Evolutionary conservation across 2,888 invertebrate species (phyloP), one percentile per base, ranked within the genome.

Genomic region (Ischnus inquisitorius): DNA sequence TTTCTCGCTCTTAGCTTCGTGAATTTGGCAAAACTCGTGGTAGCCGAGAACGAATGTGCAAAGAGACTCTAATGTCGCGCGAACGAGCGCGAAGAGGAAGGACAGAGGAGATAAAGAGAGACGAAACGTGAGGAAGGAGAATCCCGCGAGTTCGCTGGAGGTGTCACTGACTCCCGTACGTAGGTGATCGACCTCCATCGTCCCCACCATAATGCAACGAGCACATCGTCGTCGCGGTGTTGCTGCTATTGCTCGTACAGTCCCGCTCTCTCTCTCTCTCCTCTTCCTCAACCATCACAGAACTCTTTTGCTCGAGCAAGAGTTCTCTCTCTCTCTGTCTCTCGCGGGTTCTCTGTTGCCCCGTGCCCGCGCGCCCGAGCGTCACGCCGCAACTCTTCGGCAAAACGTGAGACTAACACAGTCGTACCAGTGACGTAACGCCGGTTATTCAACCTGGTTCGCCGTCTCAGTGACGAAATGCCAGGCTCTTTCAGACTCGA

Each of bases 131-230:
- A 79, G 74, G 78, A 65, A 82, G 85, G 80, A 80, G 85, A 86
- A 87, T 88, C 87, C 87, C 88, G 84, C 83, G 88, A 75, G 82
- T 71, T 75, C 75, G 82, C 71, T 75, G 75, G 69, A 92, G 92
- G 93, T 93, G 93, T 93, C 93, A 93, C 93, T 93, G 93, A 93
- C 93, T 93, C 92, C 91, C 90, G 92, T 90, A 89, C 93, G 91
- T 93, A 93, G 93, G 93, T 93, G 93, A 93, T 93, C 93, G 93
- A 93, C 93, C 93, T 93, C 93, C 90, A 91, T 92, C 90, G 89
- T 87, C 83, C 72, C 81, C 83, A 79, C 79, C 72, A 83, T 41
- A 60, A 43, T 76, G 54, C 46, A 71, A 84, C 79, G 72, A 84
- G 85, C 87, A 84, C 87, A 84, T 85, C 88, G 81, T 79, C 87